Percentiles rank a stretch among this genome's conserved stretches.
Conservation (phyloP, 1,140 invertebrate species). For the Linepithema humile region DNA sequence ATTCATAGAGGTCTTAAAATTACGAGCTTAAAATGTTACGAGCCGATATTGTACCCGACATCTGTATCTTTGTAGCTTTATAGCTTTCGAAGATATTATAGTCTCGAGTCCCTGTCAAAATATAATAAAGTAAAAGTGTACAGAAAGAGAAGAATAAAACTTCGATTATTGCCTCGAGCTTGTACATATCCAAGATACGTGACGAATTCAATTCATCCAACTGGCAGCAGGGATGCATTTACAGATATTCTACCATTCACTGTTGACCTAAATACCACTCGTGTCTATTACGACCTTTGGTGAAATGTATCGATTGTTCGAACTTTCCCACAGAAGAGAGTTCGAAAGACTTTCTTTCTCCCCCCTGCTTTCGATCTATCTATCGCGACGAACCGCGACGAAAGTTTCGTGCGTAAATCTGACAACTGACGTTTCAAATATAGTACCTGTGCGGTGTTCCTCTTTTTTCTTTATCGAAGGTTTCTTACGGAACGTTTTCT, state of each 20-base stretch:
- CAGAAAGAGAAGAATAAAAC: constrained; percentile 29
- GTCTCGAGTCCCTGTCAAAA: constrained; percentile 44
- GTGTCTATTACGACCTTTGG: constrained; percentile 52
- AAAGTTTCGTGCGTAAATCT: constrained; percentile 57
- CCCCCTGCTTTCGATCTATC: constrained; percentile 6
- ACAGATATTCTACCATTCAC: constrained; percentile 18
- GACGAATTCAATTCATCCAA: constrained; percentile 28
- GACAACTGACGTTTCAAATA: constrained; percentile 48
- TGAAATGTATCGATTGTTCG: constrained; percentile 48
- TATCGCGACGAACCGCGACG: constrained; percentile 19
- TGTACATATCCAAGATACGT: background rate
- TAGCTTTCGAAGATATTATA: background rate
- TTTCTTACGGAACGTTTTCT: constrained; percentile 65
- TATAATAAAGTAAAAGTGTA: constrained; percentile 22
- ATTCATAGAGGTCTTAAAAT: too few relatives aligned
- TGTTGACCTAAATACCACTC: constrained; percentile 34
- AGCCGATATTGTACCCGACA: background rate
- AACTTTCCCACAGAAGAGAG: constrained; percentile 65
- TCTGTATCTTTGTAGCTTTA: background rate
- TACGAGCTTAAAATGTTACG: background rate
- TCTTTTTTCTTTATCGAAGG: constrained; percentile 31
- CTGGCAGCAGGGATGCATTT: constrained; percentile 4
- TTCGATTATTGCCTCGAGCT: background rate
- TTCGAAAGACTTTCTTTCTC: constrained; percentile 42
- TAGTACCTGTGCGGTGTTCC: constrained; percentile 61